Base-by-base conservation (phyloP, 2,113 vertebrate genomes). In the Hippoglossus stenolepis region DNA sequence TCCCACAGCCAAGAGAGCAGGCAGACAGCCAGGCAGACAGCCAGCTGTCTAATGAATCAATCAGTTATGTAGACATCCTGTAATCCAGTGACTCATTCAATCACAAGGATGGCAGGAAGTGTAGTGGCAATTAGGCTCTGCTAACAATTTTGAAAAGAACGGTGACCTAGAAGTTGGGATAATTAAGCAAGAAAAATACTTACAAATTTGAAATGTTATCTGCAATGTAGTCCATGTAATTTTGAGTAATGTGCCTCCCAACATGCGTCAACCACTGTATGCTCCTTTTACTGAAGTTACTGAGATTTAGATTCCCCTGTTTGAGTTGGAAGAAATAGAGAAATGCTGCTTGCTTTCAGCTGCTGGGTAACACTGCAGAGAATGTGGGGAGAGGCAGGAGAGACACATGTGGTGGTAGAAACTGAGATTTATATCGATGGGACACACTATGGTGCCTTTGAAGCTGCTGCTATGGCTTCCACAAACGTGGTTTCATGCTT, bases 381-480 rank as follows among this genome's bases (percentile, higher is more conserved):
- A 71, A 71, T 47, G 40, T 65, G 53, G 64, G 40, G 23, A 20
- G 49, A 28, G 18, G 57, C 56, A 79, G 58, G n/a, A 65, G n/a
- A 73, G 31, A 31, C 6, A 7, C 7, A 31, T 31, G 17, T 23
- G 17, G n/a, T 12, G 43, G 65, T 53, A 31, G 75, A 49, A 70
- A 63, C 23, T 51, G 66, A 64, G 31, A 65, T 63, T 57, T 74
- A 43, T 65, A 71, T 78, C 17, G 61, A 61, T 58, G 57, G 79
- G 68, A 79, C 70, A 78, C 75, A 68, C 79, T 45, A 24, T 79
- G 79, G 56, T 45, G 59, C 24, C 75, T 88, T 85, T 85, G 69
- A 85, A 80, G 53, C 77, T 24, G 43, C 35, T 4, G 17, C 58
- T 31, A 40, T 53, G 26, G 63, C 71, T 67, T 79, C 71, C 40